Evolutionary conservation across 1,140 invertebrate genomes (phyloP), one percentile per base, ranked within the genome.

Genomic region (Dysdera silvatica): DNA sequence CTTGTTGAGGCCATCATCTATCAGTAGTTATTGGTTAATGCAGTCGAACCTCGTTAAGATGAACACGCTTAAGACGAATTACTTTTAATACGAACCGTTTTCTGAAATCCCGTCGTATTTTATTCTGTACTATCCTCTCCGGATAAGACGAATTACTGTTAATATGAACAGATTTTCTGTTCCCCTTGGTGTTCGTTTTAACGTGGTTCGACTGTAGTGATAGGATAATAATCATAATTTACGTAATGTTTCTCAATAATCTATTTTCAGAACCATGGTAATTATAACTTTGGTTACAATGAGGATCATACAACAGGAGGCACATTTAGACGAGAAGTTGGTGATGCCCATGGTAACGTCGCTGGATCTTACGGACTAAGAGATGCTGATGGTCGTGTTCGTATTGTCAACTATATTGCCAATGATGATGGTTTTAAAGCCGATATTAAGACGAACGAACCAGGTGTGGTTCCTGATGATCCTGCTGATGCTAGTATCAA

Each of bases 401-500:
- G 71, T 29, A 67, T 68, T 35, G 72, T 74, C 16, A 71, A 73
- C 63, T 74, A 74, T 57, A 45, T 74, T 45, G 72, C 72, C 33
- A 73, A 74, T 54, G 67, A 61, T 35, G 67, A 55, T 47, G 71
- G 71, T 20, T 73, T 72, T 63, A 68, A 69, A 6, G 72, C 67
- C 43, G 65, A 64, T 23, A 62, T 70, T 41, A 53, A 67, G 12
- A 68, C 69, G 23, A 71, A 70, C 47, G 69, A 71, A 61, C 67
- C 63, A 14, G 67, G 64, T n/a, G 67, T 62, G 7, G 60, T 54
- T 24, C 59, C 64, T 6, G 57, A 68, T 31, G 58, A 66, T 18
- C 45, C 64, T 41, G 70, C 67, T 33, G 67, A 61, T 40, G 68
- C 66, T 10, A 68, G 59, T 23, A 56, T 64, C 40, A 61, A 67